A percentile compares a stretch with the other conserved stretches of the same genome.
These are phyloP conservation scores for Pungitius pungitius DNA, from an alignment of 2,113 vertebrate genomes.

Conservation along the genomic window DNA sequence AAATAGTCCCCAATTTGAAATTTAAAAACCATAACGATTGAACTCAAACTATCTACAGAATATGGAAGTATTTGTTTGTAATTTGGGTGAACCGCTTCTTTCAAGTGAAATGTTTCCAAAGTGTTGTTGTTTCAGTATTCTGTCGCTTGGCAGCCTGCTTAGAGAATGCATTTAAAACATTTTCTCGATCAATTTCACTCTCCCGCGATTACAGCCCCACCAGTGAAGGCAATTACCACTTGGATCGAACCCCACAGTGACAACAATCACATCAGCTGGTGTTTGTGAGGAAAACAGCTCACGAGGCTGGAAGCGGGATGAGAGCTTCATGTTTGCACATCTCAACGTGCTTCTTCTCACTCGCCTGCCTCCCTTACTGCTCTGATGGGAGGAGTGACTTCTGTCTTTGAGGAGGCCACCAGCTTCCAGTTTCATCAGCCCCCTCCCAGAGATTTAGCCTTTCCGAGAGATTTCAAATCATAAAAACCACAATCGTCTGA, in stretches of 20 bases:
- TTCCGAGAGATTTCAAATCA: slow-evolving; percentile 30
- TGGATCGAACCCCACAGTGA: slow-evolving; percentile 2
- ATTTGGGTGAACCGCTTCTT: not conserved
- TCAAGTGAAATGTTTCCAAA: not conserved
- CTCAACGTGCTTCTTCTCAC: slow-evolving; percentile 34
- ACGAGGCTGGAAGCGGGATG: not conserved
- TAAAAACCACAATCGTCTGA: no score
- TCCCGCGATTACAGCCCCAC: slow-evolving; percentile 3
- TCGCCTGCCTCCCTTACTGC: slow-evolving; percentile 17
- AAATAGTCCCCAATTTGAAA: not conserved
- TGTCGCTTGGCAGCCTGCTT: not conserved
- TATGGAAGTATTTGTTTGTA: not conserved
- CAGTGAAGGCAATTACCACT: slow-evolving; percentile 1
- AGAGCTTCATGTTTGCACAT: not conserved
- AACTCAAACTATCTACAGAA: not conserved
- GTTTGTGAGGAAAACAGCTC: slow-evolving; percentile 21
- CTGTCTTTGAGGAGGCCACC: not conserved
- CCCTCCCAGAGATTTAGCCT: slow-evolving; percentile 1
- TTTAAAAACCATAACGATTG: not conserved
- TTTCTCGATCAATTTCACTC: slow-evolving; percentile 12
- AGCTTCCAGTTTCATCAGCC: no score
- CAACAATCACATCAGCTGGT: slow-evolving; percentile 7
- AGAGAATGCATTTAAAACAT: slow-evolving; percentile 12
- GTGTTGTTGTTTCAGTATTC: not conserved
- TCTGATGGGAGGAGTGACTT: not conserved